Evolutionary conservation across 2,888 invertebrate genomes (phyloP), one percentile per base, ranked within the genome.

Genomic region (Dryococelus australis): DNA sequence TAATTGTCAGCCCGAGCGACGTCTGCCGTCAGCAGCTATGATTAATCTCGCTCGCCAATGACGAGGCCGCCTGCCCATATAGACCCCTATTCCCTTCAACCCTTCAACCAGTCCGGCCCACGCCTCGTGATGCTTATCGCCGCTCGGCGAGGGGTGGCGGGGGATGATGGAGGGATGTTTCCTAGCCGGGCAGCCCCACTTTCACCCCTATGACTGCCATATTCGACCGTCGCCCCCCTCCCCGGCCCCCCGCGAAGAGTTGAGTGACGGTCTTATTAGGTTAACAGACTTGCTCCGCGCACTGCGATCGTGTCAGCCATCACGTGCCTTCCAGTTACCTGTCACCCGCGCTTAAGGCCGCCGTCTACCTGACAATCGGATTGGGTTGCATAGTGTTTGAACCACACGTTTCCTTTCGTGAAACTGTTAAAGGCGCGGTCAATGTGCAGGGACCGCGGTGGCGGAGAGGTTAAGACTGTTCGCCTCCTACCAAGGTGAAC

Each of bases 1-100:
- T 65, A 65, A 65, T 65, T 65, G 65, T n/a, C 65, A n/a, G 65
- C 24, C 24, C 65, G 65, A 65, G 65, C 65, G 65, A 65, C 65
- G 65, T 20, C 8, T 9, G 65, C 65, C 16, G 65, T 65, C 65
- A n/a, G 65, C 65, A 20, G 65, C 65, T 65, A 65, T 65, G 65
- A 65, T 65, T 65, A 65, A 65, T 65, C 20, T 65, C 65, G n/a
- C 20, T 65, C 65, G n/a, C 65, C 13, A 20, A n/a, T 65, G 65
- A 65, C 20, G 65, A 8, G 24, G 2, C 51, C 65, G 65, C n/a
- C 65, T n/a, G 2, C n/a, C 65, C 47, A 1, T 47, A 47, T 47
- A 20, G 8, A 20, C 6, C 65, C 20, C 65, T 65, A 35, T 35
- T 35, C 35, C 35, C 65, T 10, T 24, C 20, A 65, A 65, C 65